These are phyloP conservation scores for Macrosoma leucophasiata DNA, from an alignment of 2,888 invertebrate genomes.

Conservation along the genomic window DNA sequence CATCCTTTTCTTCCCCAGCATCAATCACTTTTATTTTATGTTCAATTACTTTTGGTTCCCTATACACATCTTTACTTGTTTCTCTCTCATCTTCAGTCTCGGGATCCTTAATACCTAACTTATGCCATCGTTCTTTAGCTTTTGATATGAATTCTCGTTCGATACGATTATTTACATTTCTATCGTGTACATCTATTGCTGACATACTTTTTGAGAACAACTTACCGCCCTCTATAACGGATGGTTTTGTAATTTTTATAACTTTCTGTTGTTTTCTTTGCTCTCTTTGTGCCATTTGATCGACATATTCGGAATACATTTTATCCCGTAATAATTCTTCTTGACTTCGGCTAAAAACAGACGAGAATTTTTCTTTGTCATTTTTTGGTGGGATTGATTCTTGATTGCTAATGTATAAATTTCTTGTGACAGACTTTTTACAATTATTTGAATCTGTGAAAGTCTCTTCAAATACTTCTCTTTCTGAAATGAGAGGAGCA, in stretches of 20 bases:
- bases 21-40: conserved; percentile 80
- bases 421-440: conserved; percentile 42
- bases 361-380: conserved; percentile 40
- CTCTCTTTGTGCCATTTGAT: conserved; percentile 85
- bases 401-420: conserved; percentile 3
- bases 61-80: conserved; percentile 43
- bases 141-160: conserved; percentile 86
- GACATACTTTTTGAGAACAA: conserved; percentile 55
- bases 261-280: conserved; percentile 87
- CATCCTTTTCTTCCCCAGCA: conserved; percentile 77
- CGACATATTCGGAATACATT: conserved; percentile 90
- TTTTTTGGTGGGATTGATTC: conserved; percentile 29
- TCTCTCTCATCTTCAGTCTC: conserved; percentile 78
- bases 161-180: conserved; percentile 71
- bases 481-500: conserved; percentile 58
- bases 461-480: conserved; percentile 31
- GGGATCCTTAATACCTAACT: conserved; percentile 81
- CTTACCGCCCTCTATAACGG: conserved; percentile 34
- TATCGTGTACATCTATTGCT: conserved; percentile 46
- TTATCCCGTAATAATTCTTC: conserved; percentile 84
- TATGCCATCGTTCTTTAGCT: conserved; percentile 82
- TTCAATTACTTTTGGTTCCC: conserved; percentile 59
- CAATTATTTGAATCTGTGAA: conserved; percentile 55
- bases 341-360: conserved; percentile 77
- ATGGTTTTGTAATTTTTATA: conserved; percentile 82